phyloP scores from a whole-genome alignment of 37 sponge, comb jelly and placozoan genomes.

The Eunapius fragilis region DNA sequence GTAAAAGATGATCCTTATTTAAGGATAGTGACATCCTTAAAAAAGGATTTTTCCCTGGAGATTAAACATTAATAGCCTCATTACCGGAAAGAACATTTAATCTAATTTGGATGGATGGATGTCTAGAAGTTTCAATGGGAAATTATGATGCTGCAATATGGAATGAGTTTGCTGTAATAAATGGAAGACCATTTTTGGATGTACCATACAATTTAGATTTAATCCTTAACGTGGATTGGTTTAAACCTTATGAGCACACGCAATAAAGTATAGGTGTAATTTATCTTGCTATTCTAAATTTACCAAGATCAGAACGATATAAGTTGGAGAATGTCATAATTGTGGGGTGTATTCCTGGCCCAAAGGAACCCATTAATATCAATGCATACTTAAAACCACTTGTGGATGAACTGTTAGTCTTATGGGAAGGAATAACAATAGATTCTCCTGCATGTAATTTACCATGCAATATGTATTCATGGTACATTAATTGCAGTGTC shows the following conservation, averaged over 20 bases:
- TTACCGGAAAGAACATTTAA: background rate
- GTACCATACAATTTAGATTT: slow-evolving; percentile 7
- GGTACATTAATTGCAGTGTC: slow-evolving; percentile 6
- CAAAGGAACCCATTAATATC: slow-evolving; percentile 11
- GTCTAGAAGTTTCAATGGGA: slow-evolving; percentile 1
- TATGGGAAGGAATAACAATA: slow-evolving; percentile 17
- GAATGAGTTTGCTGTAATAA: slow-evolving; percentile 4
- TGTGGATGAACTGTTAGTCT: slow-evolving; percentile 23
- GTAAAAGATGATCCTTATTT: too few relatives aligned
- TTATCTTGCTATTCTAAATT: slow-evolving; percentile 21
- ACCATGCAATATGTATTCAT: background rate
- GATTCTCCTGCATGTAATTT: background rate
- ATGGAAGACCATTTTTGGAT: slow-evolving; percentile 12
- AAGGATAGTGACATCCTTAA: too few relatives aligned
- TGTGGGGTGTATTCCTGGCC: slow-evolving; percentile 28
- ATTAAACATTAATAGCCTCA: slow-evolving; percentile 7
- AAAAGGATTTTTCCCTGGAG: too few relatives aligned
- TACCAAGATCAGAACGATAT: slow-evolving; percentile 23
- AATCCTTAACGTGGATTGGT: slow-evolving; percentile 39
- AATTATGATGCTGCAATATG: slow-evolving; percentile 37
- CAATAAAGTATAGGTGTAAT: slow-evolving; percentile 19
- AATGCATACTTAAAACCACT: slow-evolving; percentile 22
- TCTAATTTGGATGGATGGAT: slow-evolving; percentile 4
- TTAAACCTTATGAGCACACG: slow-evolving; percentile 37
- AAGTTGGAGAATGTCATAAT: slow-evolving; percentile 24